Conservation (phyloP, 2,113 vertebrate genomes). For the Ailurus styani region DNA sequence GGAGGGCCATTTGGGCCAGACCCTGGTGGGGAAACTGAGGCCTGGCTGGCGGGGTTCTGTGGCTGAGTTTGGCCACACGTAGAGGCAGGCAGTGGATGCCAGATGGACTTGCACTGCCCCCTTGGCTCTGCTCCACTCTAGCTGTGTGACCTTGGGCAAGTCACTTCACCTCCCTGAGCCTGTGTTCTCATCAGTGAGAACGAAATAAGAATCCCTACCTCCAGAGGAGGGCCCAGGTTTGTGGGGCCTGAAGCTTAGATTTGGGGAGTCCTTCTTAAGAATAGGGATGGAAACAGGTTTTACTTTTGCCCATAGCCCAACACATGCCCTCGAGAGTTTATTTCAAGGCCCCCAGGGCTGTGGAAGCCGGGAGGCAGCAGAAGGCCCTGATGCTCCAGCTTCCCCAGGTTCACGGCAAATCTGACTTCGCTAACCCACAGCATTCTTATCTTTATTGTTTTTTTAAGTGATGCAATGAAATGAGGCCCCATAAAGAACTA, state of each 20-base stretch:
- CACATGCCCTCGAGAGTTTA: background rate
- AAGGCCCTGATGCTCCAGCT: background rate
- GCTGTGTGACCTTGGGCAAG: background rate
- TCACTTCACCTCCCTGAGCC: background rate
- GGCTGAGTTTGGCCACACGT: background rate
- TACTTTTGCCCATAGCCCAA: background rate
- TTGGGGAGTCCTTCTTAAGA: background rate
- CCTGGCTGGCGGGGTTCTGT: background rate
- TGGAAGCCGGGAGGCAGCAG: too few relatives aligned
- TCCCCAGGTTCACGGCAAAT: background rate
- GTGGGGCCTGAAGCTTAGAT: background rate
- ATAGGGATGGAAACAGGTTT: background rate
- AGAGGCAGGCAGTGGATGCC: background rate
- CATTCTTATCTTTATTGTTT: background rate
- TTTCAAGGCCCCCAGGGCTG: background rate
- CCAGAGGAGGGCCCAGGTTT: background rate
- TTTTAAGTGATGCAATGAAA: background rate
- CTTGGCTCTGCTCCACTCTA: background rate
- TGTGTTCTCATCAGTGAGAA: background rate
- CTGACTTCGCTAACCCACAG: background rate
- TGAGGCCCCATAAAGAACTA: background rate
- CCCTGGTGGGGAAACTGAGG: background rate
- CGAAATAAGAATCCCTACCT: background rate
- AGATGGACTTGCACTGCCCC: background rate
- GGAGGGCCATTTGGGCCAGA: background rate